Base-by-base conservation (phyloP, 2,888 invertebrate genomes). In the Clepsis dumicolana region DNA sequence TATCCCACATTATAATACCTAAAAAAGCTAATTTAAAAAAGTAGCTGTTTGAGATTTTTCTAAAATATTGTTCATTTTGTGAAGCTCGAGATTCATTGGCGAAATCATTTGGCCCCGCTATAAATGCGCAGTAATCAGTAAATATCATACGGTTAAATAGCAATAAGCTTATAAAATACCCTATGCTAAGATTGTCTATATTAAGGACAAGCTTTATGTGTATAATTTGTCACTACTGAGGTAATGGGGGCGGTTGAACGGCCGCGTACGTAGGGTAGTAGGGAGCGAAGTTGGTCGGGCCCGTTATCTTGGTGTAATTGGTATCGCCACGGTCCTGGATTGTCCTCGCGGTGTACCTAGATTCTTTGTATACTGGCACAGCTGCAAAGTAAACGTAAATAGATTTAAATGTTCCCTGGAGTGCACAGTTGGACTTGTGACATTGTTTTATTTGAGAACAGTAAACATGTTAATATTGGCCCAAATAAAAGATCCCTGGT, bases 321-420 rank as follows among this genome's bases (percentile, higher is more conserved):
- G 93, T 94, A 78, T 96, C 96, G 35, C 94, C 94, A 44, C 94
- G 91, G 72, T 96, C 96, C 68, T 94, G 94, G 57, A 96, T 95
- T 70, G 94, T 94, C 60, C 94, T 91, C 3, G 96, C 95, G n/a
- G 94, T 91, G 77, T 94, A 94, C 52, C 93, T 85, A 18, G 95
- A 94, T 82, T 95, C 96, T 71, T 94, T 94, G 83, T 95, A 96
- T 21, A 95, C 94, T 2, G 96, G 96, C 71, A 95, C 94, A 74
- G 95, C 96, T 96, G 84, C 18, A 88, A 87, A 68, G 44, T 25
- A 7, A 29, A 56, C 32, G 14, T 52, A 25, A 44, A 4, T 18
- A 44, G 8, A 8, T 44, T n/a, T n/a, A n/a, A n/a, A n/a, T n/a
- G n/a, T n/a, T n/a, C n/a, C n/a, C n/a, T n/a, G n/a, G n/a, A n/a